These are phyloP conservation scores for Tanypteryx hageni DNA, from an alignment of 2,888 invertebrate species.

Conservation along the genomic window DNA sequence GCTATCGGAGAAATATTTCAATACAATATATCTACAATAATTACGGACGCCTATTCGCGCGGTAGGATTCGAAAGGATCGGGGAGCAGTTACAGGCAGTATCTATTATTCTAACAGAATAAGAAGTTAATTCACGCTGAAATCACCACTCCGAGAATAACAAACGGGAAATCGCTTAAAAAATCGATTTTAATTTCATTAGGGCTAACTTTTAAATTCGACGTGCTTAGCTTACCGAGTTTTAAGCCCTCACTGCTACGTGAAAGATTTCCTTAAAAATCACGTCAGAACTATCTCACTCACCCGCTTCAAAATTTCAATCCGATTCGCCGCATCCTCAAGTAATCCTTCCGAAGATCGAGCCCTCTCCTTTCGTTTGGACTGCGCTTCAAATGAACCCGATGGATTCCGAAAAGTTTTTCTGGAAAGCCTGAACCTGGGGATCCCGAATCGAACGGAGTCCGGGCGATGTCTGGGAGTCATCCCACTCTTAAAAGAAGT, in stretches of 20 bases:
- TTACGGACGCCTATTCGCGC: neutral
- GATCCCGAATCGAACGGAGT: no score
- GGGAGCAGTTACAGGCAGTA: neutral
- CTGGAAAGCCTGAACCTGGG: no score
- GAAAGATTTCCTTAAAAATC: neutral
- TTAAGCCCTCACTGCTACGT: neutral
- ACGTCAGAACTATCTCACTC: neutral
- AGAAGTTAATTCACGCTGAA: neutral
- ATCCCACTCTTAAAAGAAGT: no score
- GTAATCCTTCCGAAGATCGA: no score
- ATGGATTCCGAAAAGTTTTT: no score
- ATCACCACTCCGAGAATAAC: neutral
- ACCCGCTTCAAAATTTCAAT: neutral
- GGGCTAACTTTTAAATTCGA: neutral
- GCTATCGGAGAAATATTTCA: no score
- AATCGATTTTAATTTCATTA: conserved; percentile 4
- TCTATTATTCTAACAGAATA: no score
- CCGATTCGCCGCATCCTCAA: no score
- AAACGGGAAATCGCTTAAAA: neutral
- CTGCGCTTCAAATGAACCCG: no score
- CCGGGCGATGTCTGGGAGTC: no score
- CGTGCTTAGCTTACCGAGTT: neutral
- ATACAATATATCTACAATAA: neutral
- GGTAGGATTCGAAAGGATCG: neutral
- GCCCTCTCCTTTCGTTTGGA: no score